Conservation (phyloP, 2,113 vertebrate species). For the Enhydra lutris region DNA sequence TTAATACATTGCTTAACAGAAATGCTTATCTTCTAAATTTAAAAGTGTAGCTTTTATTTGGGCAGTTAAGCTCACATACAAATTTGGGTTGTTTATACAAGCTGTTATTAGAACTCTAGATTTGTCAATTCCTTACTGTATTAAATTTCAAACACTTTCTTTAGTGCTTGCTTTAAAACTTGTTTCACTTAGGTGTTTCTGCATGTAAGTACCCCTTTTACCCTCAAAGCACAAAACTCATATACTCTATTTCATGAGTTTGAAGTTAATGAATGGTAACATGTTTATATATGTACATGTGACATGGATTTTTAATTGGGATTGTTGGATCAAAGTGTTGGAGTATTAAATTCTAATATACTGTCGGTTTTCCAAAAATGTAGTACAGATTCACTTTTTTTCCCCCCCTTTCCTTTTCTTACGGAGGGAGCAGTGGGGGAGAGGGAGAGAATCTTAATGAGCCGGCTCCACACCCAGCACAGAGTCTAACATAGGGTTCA, state of each 20-base stretch:
- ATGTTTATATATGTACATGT: neutral
- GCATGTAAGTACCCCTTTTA: neutral
- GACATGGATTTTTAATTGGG: neutral
- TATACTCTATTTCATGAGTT: neutral
- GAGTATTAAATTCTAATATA: conserved; percentile 13
- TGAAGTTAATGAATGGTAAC: neutral
- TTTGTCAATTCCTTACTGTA: neutral
- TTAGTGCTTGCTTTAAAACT: conserved; percentile 10
- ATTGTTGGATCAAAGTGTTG: neutral
- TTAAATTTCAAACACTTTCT: neutral
- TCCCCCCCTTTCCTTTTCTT: neutral
- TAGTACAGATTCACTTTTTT: neutral
- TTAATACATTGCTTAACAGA: neutral
- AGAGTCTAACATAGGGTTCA: neutral
- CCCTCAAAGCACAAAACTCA: neutral
- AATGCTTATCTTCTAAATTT: neutral
- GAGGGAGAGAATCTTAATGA: neutral
- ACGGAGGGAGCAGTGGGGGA: neutral
- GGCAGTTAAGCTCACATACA: neutral
- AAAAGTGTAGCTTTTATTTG: neutral
- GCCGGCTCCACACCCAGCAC: neutral
- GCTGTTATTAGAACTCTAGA: neutral
- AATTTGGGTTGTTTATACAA: neutral
- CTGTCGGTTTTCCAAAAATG: neutral
- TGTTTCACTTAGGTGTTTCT: neutral